Evolutionary conservation across 2,797 vertebrate species (phyloP).

Genomic region (Enteromius radiatus): DNA sequence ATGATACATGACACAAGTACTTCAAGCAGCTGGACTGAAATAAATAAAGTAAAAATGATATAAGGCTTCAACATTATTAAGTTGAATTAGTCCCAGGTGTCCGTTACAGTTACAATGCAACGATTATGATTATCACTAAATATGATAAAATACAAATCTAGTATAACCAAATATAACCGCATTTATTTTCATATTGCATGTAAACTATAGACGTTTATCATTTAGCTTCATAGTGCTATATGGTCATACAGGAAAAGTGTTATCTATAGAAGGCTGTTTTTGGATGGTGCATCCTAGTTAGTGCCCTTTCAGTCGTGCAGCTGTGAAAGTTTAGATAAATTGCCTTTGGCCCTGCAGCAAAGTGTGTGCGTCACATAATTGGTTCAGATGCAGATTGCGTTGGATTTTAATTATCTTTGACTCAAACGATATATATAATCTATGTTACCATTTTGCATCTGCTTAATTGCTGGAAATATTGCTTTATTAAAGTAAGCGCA

Average conservation of each 20-base stretch:
- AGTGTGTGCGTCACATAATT: constrained; percentile 50
- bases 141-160: neutral
- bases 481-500: neutral
- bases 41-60: neutral
- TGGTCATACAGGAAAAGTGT: constrained; percentile 32
- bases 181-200: neutral
- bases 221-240: neutral
- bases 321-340: constrained; percentile 60
- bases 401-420: constrained; percentile 35
- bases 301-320: constrained; percentile 56
- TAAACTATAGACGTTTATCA: neutral
- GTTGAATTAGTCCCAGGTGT: neutral
- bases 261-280: constrained; percentile 51
- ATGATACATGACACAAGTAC: neutral
- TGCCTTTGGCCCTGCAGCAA: constrained; percentile 43
- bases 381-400: constrained; percentile 40
- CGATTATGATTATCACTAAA: neutral
- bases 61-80: neutral
- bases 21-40: neutral
- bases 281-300: constrained; percentile 48
- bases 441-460: constrained; percentile 17
- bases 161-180: neutral
- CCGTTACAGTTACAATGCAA: neutral
- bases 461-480: constrained; percentile 6
- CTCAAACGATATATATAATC: constrained; percentile 9